These are phyloP conservation scores for Drosophila emarginata DNA, from an alignment of 2,888 invertebrate species.

Conservation along the genomic window DNA sequence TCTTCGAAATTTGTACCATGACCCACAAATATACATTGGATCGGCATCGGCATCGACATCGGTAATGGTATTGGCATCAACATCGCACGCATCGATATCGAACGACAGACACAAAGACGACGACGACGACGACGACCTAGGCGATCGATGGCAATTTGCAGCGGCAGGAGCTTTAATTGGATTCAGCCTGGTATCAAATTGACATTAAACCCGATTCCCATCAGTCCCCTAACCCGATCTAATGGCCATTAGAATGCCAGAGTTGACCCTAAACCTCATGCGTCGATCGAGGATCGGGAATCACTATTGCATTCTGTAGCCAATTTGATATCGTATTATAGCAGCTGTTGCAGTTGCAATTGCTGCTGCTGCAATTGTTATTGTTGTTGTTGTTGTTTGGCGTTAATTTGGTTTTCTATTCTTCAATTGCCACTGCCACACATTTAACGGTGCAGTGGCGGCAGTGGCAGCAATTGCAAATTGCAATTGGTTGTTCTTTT, in stretches of 20 bases:
- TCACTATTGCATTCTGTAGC: slow-evolving; percentile 38
- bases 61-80: neutral
- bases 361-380: slow-evolving; percentile 29
- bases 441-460: slow-evolving; percentile 66
- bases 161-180: slow-evolving; percentile 66
- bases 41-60: neutral
- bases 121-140: slow-evolving; percentile 11
- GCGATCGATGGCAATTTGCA: slow-evolving; percentile 68
- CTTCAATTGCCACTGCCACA: slow-evolving; percentile 54
- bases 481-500: slow-evolving; percentile 53
- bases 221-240: neutral
- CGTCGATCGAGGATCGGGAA: slow-evolving; percentile 41
- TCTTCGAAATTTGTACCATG: slow-evolving; percentile 69
- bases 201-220: slow-evolving; percentile 55
- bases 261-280: slow-evolving; percentile 71
- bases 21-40: slow-evolving; percentile 73
- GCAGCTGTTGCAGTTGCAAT: slow-evolving; percentile 15
- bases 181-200: slow-evolving; percentile 69
- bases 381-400: slow-evolving; percentile 36
- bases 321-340: slow-evolving; percentile 69
- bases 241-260: slow-evolving; percentile 31
- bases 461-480: slow-evolving; percentile 60
- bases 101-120: slow-evolving; percentile 40
- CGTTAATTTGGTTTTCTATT: slow-evolving; percentile 75
- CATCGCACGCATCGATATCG: slow-evolving; percentile 61